Evolutionary conservation across 2,797 vertebrate species (phyloP).

Genomic region (Urocyon cinereoargenteus): DNA sequence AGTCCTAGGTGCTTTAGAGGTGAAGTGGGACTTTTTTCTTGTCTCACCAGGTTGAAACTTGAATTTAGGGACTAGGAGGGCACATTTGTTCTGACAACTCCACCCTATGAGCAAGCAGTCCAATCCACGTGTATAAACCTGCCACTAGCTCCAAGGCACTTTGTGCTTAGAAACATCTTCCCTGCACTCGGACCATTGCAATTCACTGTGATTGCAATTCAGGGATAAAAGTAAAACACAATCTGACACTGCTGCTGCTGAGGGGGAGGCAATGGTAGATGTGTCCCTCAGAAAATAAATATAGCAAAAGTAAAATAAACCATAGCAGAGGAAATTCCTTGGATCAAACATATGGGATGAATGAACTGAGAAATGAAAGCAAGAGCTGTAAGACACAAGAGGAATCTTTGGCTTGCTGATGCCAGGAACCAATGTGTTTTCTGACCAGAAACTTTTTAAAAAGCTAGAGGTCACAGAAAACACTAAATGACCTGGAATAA

Average conservation of each 20-base stretch:
- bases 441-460: slow-evolving; percentile 66
- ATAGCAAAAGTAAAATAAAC: slow-evolving; percentile 65
- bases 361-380: slow-evolving; percentile 52
- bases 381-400: slow-evolving; percentile 57
- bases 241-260: neutral
- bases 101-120: slow-evolving; percentile 61
- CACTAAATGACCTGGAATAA: slow-evolving; percentile 21
- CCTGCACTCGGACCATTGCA: neutral
- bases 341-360: slow-evolving; percentile 27
- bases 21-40: slow-evolving; percentile 66
- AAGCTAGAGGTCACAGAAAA: slow-evolving; percentile 71
- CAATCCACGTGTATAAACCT: slow-evolving; percentile 51
- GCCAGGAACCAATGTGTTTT: slow-evolving; percentile 72
- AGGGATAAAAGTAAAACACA: neutral
- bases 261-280: neutral
- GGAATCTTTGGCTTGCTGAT: slow-evolving; percentile 60
- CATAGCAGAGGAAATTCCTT: slow-evolving; percentile 47
- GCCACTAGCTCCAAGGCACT: slow-evolving; percentile 53
- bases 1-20: slow-evolving; percentile 53
- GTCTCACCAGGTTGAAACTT: slow-evolving; percentile 76
- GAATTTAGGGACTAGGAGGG: slow-evolving; percentile 65
- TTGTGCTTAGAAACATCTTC: slow-evolving; percentile 59
- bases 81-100: slow-evolving; percentile 73
- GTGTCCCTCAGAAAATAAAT: slow-evolving; percentile 32
- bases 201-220: slow-evolving; percentile 17